Conservation (phyloP, 2,888 invertebrate genomes). For the Diachrysia chrysitis region DNA sequence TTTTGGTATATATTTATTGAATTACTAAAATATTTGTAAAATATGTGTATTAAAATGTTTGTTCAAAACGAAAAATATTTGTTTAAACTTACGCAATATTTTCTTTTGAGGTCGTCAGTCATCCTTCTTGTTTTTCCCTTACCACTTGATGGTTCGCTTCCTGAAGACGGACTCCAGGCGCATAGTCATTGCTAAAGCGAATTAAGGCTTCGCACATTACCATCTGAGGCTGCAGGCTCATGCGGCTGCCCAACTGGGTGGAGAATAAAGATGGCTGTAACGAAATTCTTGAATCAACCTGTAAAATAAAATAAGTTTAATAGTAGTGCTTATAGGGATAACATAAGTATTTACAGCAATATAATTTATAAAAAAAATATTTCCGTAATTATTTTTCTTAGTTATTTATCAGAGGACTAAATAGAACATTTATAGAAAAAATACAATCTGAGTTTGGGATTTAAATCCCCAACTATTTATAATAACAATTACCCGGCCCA, state of each 20-base stretch:
- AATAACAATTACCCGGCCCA: too few species aligned
- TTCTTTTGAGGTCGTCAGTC: neutral
- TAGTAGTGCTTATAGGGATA: too few species aligned
- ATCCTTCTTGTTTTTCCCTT: constrained; percentile 16
- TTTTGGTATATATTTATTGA: too few species aligned
- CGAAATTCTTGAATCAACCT: constrained; percentile 58
- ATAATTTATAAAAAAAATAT: too few species aligned
- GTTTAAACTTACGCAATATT: neutral
- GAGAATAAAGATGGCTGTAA: constrained; percentile 53
- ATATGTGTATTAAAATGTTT: too few species aligned
- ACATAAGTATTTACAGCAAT: too few species aligned
- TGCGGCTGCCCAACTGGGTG: constrained; percentile 50
- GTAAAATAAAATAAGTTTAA: constrained; percentile 13
- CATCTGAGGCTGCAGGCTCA: constrained; percentile 69
- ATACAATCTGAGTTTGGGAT: too few species aligned
- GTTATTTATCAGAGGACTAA: too few species aligned
- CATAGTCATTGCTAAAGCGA: constrained; percentile 56
- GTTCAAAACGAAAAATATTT: neutral
- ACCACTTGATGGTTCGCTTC: neutral
- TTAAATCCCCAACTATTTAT: too few species aligned
- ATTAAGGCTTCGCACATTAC: constrained; percentile 64
- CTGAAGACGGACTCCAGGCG: neutral
- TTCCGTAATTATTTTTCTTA: too few species aligned
- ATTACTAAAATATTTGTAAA: too few species aligned
- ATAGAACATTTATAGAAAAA: too few species aligned